A percentile compares a stretch with the other conserved stretches of the same genome.
Evolutionary conservation across 2,888 invertebrate species (phyloP).

Genomic region (Drosophila diplacantha): DNA sequence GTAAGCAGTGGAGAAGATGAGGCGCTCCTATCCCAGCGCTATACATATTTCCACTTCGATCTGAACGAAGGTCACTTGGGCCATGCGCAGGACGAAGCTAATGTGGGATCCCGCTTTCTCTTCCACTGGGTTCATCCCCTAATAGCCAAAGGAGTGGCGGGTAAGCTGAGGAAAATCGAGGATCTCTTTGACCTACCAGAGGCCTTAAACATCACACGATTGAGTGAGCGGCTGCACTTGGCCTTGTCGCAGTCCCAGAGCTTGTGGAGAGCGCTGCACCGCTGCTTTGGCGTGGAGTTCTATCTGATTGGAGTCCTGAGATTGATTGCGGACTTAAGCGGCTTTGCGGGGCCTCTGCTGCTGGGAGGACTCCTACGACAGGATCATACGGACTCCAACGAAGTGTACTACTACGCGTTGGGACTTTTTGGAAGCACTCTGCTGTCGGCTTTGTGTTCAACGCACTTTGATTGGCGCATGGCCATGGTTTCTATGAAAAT

Average conservation of each 20-base stretch:
- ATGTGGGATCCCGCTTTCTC: constrained; percentile 85
- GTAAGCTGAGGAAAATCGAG: constrained; percentile 85
- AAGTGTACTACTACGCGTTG: constrained; percentile 82
- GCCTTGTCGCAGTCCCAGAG: constrained; percentile 78
- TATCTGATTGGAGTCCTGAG: constrained; percentile 90
- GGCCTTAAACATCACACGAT: constrained; percentile 71
- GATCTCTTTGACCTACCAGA: constrained; percentile 89
- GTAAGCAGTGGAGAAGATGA: constrained; percentile 80
- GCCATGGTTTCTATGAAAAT: constrained; percentile 90
- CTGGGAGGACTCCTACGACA: constrained; percentile 86
- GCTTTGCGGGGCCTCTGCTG: constrained; percentile 93
- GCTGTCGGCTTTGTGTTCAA: constrained; percentile 86
- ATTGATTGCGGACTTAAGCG: constrained; percentile 88
- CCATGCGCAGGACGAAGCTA: constrained; percentile 87
- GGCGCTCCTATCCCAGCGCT: constrained; percentile 80
- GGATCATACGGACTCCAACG: constrained; percentile 69
- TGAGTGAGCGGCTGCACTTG: constrained; percentile 74
- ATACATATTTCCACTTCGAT: constrained; percentile 83
- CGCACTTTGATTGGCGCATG: constrained; percentile 94
- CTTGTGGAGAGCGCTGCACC: constrained; percentile 84
- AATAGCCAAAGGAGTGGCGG: constrained; percentile 87
- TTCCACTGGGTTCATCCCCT: constrained; percentile 93
- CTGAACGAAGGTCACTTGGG: constrained; percentile 85
- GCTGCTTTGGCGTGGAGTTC: constrained; percentile 88
- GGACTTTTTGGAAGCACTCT: constrained; percentile 83